phyloP scores from a whole-genome alignment of 2,113 vertebrate genomes.

The Okapia johnstoni region DNA sequence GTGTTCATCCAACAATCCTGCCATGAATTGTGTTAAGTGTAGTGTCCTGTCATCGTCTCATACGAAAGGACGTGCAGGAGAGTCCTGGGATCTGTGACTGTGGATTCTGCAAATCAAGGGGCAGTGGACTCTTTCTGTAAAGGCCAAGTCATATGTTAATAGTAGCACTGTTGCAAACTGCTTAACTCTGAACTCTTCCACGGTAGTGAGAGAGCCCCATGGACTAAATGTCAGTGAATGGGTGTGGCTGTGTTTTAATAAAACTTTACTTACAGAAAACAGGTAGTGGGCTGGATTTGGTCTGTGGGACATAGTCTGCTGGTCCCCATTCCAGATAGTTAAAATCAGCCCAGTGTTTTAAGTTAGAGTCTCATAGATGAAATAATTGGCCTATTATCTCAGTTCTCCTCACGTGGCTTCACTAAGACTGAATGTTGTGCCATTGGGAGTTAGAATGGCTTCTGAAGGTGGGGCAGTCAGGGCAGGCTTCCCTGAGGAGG shows the following conservation, averaged over 20 bases:
- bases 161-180: not conserved
- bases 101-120: not conserved
- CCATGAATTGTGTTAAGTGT: not conserved
- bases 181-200: not conserved
- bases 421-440: not conserved
- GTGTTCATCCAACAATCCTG: not conserved
- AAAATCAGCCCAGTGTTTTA: not conserved
- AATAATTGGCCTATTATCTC: not conserved
- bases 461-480: not conserved
- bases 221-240: not conserved
- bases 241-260: not conserved
- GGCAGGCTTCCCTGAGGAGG: not conserved
- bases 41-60: not conserved
- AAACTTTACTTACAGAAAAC: not conserved
- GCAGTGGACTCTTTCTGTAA: not conserved
- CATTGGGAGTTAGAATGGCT: not conserved
- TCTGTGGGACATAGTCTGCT: not conserved
- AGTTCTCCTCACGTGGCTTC: not conserved
- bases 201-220: too few species aligned
- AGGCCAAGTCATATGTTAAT: not conserved
- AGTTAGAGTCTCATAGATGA: not conserved
- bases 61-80: not conserved
- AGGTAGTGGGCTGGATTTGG: not conserved
- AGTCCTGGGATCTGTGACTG: not conserved
- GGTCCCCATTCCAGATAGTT: not conserved